Base-by-base conservation (phyloP, 2,888 invertebrate species). In the Acrobasis repandana region DNA sequence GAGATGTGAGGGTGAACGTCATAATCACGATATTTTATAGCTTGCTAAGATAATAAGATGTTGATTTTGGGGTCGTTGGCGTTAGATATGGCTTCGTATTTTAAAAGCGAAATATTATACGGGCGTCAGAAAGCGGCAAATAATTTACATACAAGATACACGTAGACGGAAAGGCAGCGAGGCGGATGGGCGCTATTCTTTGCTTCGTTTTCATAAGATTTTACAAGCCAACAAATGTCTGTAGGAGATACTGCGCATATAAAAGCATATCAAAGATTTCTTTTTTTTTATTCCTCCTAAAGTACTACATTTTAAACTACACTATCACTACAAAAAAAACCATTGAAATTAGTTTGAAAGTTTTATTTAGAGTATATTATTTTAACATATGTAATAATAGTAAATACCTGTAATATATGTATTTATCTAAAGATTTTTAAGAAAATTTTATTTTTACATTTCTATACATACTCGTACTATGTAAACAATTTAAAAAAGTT, bases 191-290 rank as follows among this genome's bases (percentile, higher is more conserved):
- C 38, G 47, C 58, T 61, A 60, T 58, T 63, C 60, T 57, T 62
- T 61, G 47, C 50, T 56, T 58, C 61, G 56, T 61, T 62, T 65
- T 61, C 43, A 62, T 52, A 62, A 61, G 56, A 58, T 64, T 66
- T 65, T 54, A 63, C 60, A 60, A 48, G 50, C 50, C 61, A 51
- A 38, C 51, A 56, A 51, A 51, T 59, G 46, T 46, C 61, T 57
- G 64, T 61, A 47, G 34, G 48, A 59, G 11, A 47, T 28, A 61
- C 43, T 46, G n/a, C 16, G 34, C 48, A 48, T 48, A 34, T 16
- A 18, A 51, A 10, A 10, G 33, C n/a, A 52, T 16, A 33, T 51
- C 15, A 10, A 47, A 20, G 2, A 28, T 28, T 28, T 28, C 4
- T 6, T 11, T 38, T 34, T 34, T 38, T 38, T 11, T 10, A 10